Evolutionary conservation across 2,797 vertebrate genomes (phyloP).

Genomic region (Salmo trutta): DNA sequence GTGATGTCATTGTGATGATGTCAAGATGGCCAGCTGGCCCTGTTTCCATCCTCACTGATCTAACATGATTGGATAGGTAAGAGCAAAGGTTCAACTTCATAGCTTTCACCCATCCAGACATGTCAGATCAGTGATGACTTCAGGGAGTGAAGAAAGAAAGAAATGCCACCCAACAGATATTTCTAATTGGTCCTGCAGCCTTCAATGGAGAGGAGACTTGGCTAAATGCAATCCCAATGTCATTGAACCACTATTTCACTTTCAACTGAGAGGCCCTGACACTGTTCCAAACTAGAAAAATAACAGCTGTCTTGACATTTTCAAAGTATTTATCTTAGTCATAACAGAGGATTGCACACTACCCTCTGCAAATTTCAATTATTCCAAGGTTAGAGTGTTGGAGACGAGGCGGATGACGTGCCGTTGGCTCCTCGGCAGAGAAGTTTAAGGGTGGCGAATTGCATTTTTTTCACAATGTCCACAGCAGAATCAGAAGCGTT

Average conservation of each 20-base stretch:
- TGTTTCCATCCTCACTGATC: not conserved
- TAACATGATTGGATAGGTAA: not conserved
- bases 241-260: not conserved
- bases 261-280: not conserved
- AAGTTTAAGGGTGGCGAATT: not conserved
- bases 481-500: not conserved
- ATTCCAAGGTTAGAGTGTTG: not conserved
- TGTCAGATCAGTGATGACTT: not conserved
- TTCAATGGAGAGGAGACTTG: not conserved
- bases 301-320: not conserved
- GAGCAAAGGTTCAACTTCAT: not conserved
- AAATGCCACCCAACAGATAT: not conserved
- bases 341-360: not conserved
- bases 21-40: not conserved
- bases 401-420: not conserved
- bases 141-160: not conserved
- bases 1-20: not conserved
- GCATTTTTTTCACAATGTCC: not conserved
- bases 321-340: not conserved
- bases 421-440: not conserved
- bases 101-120: not conserved
- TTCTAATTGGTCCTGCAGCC: not conserved
- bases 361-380: not conserved
- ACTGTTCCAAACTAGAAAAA: not conserved
- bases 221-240: not conserved